Evolutionary conservation across 2,113 vertebrate species (phyloP).

Genomic region (Gymnocephalus cernua): DNA sequence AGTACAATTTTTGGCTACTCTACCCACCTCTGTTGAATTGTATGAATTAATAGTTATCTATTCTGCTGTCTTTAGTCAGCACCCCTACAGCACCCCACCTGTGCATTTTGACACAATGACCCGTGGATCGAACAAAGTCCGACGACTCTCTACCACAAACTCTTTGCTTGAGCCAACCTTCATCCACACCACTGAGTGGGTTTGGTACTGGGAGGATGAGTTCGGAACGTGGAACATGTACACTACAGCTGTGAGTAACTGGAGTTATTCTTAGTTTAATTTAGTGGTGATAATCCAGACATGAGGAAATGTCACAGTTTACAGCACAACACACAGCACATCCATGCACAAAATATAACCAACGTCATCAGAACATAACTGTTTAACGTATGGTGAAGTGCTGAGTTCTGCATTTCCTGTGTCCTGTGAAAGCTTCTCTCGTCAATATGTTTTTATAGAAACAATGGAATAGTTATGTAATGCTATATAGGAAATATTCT

Average conservation of each 20-base stretch:
- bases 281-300: too few species aligned
- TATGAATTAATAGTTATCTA: background rate
- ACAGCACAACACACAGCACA: too few species aligned
- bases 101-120: conserved; percentile 82
- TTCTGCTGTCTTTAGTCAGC: conserved; percentile 24
- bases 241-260: conserved; percentile 71
- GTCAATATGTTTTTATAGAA: background rate
- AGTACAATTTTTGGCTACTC: too few species aligned
- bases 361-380: too few species aligned
- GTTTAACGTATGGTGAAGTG: too few species aligned
- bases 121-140: conserved; percentile 1
- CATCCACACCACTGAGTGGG: conserved; percentile 81
- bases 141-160: conserved; percentile 76
- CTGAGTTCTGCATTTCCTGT: background rate
- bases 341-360: too few species aligned
- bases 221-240: conserved; percentile 74
- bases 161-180: conserved; percentile 67
- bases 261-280: background rate
- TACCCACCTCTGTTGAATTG: too few species aligned
- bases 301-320: too few species aligned
- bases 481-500: background rate
- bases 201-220: conserved; percentile 85
- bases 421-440: background rate
- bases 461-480: background rate
- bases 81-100: background rate